Base-by-base conservation (phyloP, 2,888 invertebrate genomes). In the Netelia fuscicornis region DNA sequence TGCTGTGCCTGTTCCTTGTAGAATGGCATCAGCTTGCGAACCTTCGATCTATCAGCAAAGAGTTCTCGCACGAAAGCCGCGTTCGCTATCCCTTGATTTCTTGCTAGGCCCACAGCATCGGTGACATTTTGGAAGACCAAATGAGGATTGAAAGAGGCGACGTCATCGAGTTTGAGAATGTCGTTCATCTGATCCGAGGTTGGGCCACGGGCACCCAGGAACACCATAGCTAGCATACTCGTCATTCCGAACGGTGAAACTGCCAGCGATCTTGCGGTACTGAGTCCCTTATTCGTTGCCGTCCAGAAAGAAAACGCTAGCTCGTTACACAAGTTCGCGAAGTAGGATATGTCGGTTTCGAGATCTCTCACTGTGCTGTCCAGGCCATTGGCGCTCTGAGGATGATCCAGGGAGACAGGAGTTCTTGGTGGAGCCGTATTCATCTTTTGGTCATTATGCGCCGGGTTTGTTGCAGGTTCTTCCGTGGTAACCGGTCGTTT, bases 141-240 rank as follows among this genome's bases (percentile, higher is more conserved):
- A 92, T 98, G 98, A 0, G 98, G 98, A 93, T 98, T 98, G 90
- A 98, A 98, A 0, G 97, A 97, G 0, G 97, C 96, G 96, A 98
- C 97, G 87, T 98, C 97, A 91, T 98, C 98, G 17, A 98, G 94
- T 89, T 96, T 96, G 0, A 98, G 94, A 11, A 98, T 96, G 90
- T 98, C 97, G 91, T 98, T 98, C 97, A 98, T 97, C 95, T 98
- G 97, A 0, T 97, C 97, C 0, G 98, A 98, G 0, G 98, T 98
- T 2, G 97, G 96, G 1, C 98, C 98, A 87, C 97, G 95, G 0
- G 98, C 98, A 0, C 98, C 98, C 89, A 98, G 95, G 92, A 98
- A 98, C 83, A 98, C 96, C 98, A 98, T 98, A 0, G 98, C 97
- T n/a, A 98, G 93, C 94, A 97, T 96, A 0, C 98, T 98, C 0